A percentile compares a stretch with the other conserved stretches of the same genome.
These are phyloP conservation scores for Suillia variegata DNA, from an alignment of 2,888 invertebrate genomes.

Conservation along the genomic window DNA sequence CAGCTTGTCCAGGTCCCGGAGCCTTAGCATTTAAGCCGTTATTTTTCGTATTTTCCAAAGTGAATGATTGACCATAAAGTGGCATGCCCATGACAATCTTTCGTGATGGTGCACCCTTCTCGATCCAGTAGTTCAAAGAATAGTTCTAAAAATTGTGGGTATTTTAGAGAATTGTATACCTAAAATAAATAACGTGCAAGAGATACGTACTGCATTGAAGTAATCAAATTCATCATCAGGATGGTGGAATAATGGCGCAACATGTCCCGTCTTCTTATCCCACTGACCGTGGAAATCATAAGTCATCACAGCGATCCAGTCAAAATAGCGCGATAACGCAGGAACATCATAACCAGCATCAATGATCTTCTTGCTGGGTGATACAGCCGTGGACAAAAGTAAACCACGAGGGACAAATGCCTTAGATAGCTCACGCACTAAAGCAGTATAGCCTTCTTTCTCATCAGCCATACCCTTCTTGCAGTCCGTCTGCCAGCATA, in stretches of 20 bases:
- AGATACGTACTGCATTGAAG: constrained; percentile 76
- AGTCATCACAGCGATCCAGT: constrained; percentile 92
- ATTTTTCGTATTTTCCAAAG: constrained; percentile 66
- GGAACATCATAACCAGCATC: constrained; percentile 86
- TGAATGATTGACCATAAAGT: constrained; percentile 85
- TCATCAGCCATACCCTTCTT: constrained; percentile 83
- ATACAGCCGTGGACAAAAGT: constrained; percentile 82
- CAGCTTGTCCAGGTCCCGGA: constrained; percentile 78
- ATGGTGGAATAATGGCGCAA: constrained; percentile 82
- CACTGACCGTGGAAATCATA: constrained; percentile 92
- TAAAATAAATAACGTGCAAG: background rate
- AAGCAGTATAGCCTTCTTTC: constrained; percentile 77
- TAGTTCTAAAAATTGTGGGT: constrained; percentile 71
- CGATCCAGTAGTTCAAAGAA: constrained; percentile 88
- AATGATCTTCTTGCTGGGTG: constrained; percentile 85
- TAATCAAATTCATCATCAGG: constrained; percentile 80
- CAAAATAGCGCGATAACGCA: constrained; percentile 73
- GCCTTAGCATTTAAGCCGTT: constrained; percentile 78
- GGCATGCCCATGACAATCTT: constrained; percentile 90
- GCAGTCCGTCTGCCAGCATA: constrained; percentile 76
- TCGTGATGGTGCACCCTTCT: constrained; percentile 78
- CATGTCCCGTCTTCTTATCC: constrained; percentile 90
- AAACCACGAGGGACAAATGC: constrained; percentile 71
- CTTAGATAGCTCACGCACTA: constrained; percentile 74
- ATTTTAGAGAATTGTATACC: background rate